A percentile compares a stretch with the other conserved stretches of the same genome.
These are phyloP conservation scores for Etheostoma cragini DNA, from an alignment of 2,113 vertebrate species.

Conservation along the genomic window DNA sequence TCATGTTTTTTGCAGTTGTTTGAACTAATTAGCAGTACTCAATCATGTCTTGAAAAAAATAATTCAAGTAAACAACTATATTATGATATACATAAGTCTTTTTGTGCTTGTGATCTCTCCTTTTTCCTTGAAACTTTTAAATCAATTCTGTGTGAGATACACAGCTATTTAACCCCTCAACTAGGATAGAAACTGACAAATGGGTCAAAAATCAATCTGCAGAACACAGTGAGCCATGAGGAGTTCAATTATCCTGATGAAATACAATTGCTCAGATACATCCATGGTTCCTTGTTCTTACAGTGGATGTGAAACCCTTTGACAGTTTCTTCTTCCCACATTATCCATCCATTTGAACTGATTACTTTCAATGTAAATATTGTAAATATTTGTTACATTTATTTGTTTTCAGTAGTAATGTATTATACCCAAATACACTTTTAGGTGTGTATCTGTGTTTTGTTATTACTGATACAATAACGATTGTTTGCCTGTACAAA, in stretches of 20 bases:
- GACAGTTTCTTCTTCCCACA: no score
- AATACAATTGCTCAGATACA: slow-evolving; percentile 1
- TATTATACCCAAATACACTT: background rate
- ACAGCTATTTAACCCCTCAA: background rate
- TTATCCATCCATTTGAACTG: background rate
- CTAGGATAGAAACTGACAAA: slow-evolving; percentile 15
- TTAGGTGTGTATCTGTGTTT: background rate
- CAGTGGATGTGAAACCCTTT: background rate
- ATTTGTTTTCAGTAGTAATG: no score
- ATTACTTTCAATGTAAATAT: background rate
- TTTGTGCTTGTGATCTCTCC: background rate
- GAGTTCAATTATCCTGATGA: slow-evolving; percentile 13
- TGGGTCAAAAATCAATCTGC: slow-evolving; percentile 19
- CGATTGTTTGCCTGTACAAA: background rate
- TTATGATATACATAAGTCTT: background rate
- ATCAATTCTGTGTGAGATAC: background rate
- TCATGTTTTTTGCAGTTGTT: background rate
- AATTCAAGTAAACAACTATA: background rate
- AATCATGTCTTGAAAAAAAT: background rate
- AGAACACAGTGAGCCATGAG: background rate
- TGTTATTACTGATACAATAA: background rate
- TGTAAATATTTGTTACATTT: background rate
- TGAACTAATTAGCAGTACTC: background rate
- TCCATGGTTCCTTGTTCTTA: background rate
- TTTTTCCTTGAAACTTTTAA: background rate